Conservation (phyloP, 2,888 invertebrate genomes). For the Parnassius smintheus region DNA sequence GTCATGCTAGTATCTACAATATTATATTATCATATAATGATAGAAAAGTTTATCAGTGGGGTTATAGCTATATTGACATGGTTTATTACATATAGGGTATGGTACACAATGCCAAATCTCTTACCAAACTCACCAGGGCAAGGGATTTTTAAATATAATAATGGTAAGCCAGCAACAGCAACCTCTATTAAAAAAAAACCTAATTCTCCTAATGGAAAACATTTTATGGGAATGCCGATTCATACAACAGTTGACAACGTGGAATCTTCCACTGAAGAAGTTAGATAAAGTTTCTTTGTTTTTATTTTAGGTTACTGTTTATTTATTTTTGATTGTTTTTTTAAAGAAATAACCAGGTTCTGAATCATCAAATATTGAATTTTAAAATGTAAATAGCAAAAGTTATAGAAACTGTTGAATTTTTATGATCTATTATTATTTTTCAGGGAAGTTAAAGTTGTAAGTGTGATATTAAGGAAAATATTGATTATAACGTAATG, state of each 20-base stretch:
- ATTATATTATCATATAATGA: slow-evolving; percentile 97
- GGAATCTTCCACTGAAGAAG: slow-evolving; percentile 56
- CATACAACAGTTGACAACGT: slow-evolving; percentile 66
- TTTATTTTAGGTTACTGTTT: not conserved
- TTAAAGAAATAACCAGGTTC: not conserved
- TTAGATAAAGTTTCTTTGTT: slow-evolving; percentile 44
- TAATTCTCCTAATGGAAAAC: slow-evolving; percentile 74
- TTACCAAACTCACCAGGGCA: slow-evolving; percentile 88
- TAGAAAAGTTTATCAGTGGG: slow-evolving; percentile 95
- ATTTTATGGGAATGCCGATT: slow-evolving; percentile 91
- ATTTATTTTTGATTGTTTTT: not conserved
- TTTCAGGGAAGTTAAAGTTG: not conserved
- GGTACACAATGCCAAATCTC: slow-evolving; percentile 84
- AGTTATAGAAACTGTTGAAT: not conserved
- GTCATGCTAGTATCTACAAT: slow-evolving; percentile 96
- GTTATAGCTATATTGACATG: slow-evolving; percentile 93
- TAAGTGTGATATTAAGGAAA: not conserved
- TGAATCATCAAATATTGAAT: not conserved
- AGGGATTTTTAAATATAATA: slow-evolving; percentile 89
- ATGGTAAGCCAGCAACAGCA: slow-evolving; percentile 59
- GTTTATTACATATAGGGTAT: slow-evolving; percentile 93
- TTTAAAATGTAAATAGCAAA: not conserved
- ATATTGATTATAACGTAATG: not conserved
- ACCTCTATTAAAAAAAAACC: slow-evolving; percentile 60
- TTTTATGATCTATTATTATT: not conserved